These are phyloP conservation scores for Ctena decussata DNA, from an alignment of 2,888 invertebrate genomes.

Conservation along the genomic window DNA sequence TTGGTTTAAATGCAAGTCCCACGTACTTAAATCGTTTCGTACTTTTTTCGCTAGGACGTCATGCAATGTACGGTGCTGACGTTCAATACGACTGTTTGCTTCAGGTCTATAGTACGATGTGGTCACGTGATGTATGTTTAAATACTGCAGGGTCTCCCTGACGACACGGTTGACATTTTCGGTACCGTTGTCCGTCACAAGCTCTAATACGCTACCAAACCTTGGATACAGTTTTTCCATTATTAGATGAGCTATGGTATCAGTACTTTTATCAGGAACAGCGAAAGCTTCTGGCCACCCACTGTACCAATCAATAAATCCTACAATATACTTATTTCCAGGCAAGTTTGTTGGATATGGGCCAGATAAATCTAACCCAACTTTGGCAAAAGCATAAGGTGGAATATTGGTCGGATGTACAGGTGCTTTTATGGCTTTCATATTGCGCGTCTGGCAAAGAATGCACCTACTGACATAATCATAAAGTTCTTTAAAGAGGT, in stretches of 20 bases:
- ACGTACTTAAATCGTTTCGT: too few species aligned
- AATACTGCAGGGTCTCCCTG: conserved; percentile 14
- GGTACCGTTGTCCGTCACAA: conserved; percentile 36
- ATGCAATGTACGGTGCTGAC: too few species aligned
- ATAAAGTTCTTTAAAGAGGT: conserved; percentile 8
- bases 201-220: too few species aligned
- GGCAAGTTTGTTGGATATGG: conserved; percentile 27
- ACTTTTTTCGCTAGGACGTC: too few species aligned
- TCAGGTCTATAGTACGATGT: too few species aligned
- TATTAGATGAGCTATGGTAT: conserved; percentile 29
- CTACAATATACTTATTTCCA: conserved; percentile 37
- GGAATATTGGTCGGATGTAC: too few species aligned
- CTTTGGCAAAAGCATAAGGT: conserved; percentile 33
- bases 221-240: too few species aligned
- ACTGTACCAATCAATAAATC: not conserved
- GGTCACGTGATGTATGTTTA: too few species aligned
- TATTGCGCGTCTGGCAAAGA: conserved; percentile 6
- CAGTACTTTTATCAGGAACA: conserved; percentile 27
- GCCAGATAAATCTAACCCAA: conserved; percentile 30
- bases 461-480: conserved; percentile 7
- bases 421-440: not conserved
- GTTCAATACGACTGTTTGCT: too few species aligned
- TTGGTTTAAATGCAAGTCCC: conserved; percentile 40
- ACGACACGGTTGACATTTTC: conserved; percentile 31
- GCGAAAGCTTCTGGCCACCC: conserved; percentile 32